Conservation (phyloP, 2,888 invertebrate genomes). For the Ophion ellenae region DNA sequence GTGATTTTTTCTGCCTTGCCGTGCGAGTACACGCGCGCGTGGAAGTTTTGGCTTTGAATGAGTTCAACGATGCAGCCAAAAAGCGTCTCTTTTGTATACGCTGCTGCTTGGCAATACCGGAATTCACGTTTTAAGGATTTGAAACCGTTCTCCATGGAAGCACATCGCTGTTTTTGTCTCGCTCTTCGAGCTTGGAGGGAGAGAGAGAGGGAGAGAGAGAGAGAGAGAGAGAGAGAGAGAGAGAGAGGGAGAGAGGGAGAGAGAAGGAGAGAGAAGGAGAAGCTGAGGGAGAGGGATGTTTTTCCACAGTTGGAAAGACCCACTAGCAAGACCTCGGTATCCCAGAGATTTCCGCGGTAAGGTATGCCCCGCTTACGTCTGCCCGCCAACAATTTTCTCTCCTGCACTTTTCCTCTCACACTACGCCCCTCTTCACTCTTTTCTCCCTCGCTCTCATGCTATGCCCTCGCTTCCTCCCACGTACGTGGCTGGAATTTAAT, state of each 20-base stretch:
- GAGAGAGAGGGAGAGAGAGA: not conserved
- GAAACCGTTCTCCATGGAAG: slow-evolving; percentile 20
- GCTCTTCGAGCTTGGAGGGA: not conserved
- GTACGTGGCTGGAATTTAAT: slow-evolving; percentile 66
- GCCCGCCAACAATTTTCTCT: slow-evolving; percentile 32
- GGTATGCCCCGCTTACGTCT: slow-evolving; percentile 44
- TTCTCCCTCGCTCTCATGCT: not conserved
- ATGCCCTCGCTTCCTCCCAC: not conserved
- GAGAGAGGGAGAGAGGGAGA: too few species aligned
- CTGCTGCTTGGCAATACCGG: slow-evolving; percentile 15
- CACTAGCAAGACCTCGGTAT: slow-evolving; percentile 22
- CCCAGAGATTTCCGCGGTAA: slow-evolving; percentile 37
- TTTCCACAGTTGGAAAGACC: slow-evolving; percentile 26
- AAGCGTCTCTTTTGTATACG: not conserved
- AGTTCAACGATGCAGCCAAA: slow-evolving; percentile 11
- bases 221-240: not conserved
- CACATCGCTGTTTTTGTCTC: slow-evolving; percentile 1
- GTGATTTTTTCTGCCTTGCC: slow-evolving; percentile 7
- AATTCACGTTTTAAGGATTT: slow-evolving; percentile 58
- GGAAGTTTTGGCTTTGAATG: slow-evolving; percentile 44
- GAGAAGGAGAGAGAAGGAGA: too few species aligned
- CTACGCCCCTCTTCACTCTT: slow-evolving; percentile 5
- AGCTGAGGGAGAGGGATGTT: not conserved
- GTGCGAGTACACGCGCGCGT: not conserved
- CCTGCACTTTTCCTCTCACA: slow-evolving; percentile 32